Evolutionary conservation across 2,113 vertebrate genomes (phyloP).

Genomic region (Indicator maculatus): DNA sequence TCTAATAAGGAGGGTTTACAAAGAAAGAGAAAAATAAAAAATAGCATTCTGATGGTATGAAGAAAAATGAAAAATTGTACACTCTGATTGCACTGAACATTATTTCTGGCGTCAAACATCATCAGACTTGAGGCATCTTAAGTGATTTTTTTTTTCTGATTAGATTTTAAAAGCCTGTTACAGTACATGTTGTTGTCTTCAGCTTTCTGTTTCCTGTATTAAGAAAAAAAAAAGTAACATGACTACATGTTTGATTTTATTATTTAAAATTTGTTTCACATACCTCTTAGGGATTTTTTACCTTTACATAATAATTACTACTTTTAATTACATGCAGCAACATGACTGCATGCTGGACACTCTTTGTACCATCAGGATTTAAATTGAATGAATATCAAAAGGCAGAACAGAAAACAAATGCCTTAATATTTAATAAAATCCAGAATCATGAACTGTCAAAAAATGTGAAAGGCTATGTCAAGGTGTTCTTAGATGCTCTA

Average conservation of each 20-base stretch:
- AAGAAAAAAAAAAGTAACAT: neutral
- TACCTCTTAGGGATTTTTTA: neutral
- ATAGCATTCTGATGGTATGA: conserved; percentile 72
- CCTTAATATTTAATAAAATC: neutral
- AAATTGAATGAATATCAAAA: neutral
- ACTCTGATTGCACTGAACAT: conserved; percentile 87
- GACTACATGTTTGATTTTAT: neutral
- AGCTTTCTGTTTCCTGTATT: conserved; percentile 93
- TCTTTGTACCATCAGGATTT: neutral
- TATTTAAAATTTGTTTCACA: neutral
- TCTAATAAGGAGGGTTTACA: conserved; percentile 53
- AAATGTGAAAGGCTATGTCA: neutral
- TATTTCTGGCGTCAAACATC: conserved; percentile 87
- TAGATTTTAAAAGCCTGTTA: conserved; percentile 74
- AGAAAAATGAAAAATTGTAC: conserved; percentile 85
- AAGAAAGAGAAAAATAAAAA: conserved; percentile 75
- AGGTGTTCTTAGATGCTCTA: neutral
- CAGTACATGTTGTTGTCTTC: conserved; percentile 80
- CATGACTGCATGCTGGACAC: neutral
- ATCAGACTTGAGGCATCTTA: conserved; percentile 83
- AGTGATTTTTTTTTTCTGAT: conserved; percentile 79
- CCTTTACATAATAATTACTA: neutral
- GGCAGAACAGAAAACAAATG: neutral
- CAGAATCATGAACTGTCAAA: neutral
- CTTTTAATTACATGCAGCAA: neutral